Conservation (phyloP, 2,797 vertebrate species). For the Microcaecilia unicolor region DNA sequence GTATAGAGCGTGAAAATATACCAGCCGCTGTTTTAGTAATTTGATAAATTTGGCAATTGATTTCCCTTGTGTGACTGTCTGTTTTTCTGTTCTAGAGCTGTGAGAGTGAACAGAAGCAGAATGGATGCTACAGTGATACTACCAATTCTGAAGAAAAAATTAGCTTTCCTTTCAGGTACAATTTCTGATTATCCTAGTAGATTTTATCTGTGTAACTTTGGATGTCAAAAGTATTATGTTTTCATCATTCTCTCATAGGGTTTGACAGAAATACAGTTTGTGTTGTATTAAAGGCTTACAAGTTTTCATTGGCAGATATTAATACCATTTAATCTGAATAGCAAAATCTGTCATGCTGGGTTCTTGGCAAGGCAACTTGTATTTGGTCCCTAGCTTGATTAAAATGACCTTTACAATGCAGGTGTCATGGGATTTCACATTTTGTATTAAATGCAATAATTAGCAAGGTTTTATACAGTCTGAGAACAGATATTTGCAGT, state of each 20-base stretch:
- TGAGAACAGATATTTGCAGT: too few relatives aligned
- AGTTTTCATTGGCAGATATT: slow-evolving; percentile 5
- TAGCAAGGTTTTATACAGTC: too few relatives aligned
- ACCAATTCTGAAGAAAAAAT: slow-evolving; percentile 87
- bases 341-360: background rate
- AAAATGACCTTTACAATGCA: background rate
- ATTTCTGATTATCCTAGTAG: too few relatives aligned
- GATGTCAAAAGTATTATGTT: too few relatives aligned
- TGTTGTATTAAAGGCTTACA: background rate
- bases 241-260: too few relatives aligned
- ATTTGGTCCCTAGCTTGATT: slow-evolving; percentile 8
- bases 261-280: slow-evolving; percentile 2
- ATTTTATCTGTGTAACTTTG: too few relatives aligned
- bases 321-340: background rate
- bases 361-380: background rate
- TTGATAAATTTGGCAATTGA: background rate
- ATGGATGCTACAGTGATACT: slow-evolving; percentile 90
- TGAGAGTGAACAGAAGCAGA: slow-evolving; percentile 23
- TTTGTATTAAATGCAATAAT: background rate
- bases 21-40: too few relatives aligned
- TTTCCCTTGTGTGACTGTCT: slow-evolving; percentile 12
- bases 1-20: too few relatives aligned
- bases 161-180: slow-evolving; percentile 93
- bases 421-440: slow-evolving; percentile 1
- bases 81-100: slow-evolving; percentile 50